phyloP scores from a whole-genome alignment of 2,113 vertebrate species.

The Ochotona curzoniae region DNA sequence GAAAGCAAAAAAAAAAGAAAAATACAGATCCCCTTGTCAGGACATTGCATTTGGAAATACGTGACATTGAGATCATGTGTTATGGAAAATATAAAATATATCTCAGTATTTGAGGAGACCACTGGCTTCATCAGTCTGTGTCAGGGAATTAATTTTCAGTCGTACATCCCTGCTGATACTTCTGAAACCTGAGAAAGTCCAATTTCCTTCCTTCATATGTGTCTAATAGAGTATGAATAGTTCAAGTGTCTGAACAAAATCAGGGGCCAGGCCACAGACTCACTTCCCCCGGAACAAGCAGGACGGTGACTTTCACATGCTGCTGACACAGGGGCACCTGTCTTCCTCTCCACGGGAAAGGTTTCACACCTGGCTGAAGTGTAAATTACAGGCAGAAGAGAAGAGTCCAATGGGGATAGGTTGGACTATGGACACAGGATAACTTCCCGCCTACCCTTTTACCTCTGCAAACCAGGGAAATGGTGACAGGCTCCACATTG shows the following conservation, averaged over 20 bases:
- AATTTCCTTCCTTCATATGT: constrained; percentile 82
- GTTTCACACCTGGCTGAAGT: constrained; percentile 70
- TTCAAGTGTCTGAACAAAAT: constrained; percentile 73
- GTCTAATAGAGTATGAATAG: constrained; percentile 79
- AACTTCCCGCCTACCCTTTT: not conserved
- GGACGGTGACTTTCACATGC: constrained; percentile 38
- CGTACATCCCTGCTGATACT: constrained; percentile 76
- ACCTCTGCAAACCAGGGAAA: constrained; percentile 9
- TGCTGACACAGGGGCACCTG: constrained; percentile 5
- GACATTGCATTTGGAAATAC: constrained; percentile 29
- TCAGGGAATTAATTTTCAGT: constrained; percentile 82
- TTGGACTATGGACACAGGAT: not conserved
- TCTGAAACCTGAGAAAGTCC: constrained; percentile 81
- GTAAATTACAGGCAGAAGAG: constrained; percentile 77
- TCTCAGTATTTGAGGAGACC: constrained; percentile 63
- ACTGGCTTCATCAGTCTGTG: constrained; percentile 80
- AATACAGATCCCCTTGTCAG: not conserved
- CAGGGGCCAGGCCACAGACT: constrained; percentile 50
- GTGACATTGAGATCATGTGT: constrained; percentile 35
- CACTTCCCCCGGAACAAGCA: constrained; percentile 25
- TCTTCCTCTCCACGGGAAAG: constrained; percentile 68
- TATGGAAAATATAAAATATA: constrained; percentile 67
- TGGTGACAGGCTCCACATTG: not conserved
- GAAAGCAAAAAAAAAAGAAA: not conserved
- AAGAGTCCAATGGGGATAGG: not conserved